Conservation (phyloP, 2,888 invertebrate species). For the Sturmia bella region DNA sequence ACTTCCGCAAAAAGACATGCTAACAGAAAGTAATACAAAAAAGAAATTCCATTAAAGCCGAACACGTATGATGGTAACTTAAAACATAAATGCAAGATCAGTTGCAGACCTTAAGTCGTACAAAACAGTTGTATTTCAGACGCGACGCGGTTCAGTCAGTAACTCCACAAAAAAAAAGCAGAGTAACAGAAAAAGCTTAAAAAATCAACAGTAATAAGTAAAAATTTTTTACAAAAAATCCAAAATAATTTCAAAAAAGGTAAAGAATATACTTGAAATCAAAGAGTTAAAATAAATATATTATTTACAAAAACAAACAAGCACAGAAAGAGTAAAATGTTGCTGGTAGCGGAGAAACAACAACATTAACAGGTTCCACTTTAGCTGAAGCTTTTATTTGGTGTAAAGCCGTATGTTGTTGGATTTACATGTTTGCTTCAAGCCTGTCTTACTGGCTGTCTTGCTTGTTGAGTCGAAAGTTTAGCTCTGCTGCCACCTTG, state of each 20-base stretch:
- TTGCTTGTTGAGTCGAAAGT: not conserved
- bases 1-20: conserved; percentile 19
- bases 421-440: conserved; percentile 5
- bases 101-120: conserved; percentile 80
- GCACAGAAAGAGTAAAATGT: conserved; percentile 31
- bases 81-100: conserved; percentile 77
- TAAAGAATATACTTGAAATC: conserved; percentile 53
- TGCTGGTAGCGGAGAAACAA: conserved; percentile 19
- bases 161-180: conserved; percentile 7
- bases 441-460: conserved; percentile 7
- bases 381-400: conserved; percentile 19
- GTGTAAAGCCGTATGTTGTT: conserved; percentile 19
- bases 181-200: conserved; percentile 53
- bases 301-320: conserved; percentile 24
- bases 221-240: conserved; percentile 32
- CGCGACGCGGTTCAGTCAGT: conserved; percentile 72
- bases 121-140: conserved; percentile 78
- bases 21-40: conserved; percentile 36
- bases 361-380: conserved; percentile 38
- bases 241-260: conserved; percentile 53
- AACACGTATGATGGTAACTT: conserved; percentile 79
- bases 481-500: conserved; percentile 47
- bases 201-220: conserved; percentile 13
- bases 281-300: conserved; percentile 9
- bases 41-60: conserved; percentile 61